These are phyloP conservation scores for Rostratula benghalensis DNA, from an alignment of 2,113 vertebrate genomes.

Conservation along the genomic window DNA sequence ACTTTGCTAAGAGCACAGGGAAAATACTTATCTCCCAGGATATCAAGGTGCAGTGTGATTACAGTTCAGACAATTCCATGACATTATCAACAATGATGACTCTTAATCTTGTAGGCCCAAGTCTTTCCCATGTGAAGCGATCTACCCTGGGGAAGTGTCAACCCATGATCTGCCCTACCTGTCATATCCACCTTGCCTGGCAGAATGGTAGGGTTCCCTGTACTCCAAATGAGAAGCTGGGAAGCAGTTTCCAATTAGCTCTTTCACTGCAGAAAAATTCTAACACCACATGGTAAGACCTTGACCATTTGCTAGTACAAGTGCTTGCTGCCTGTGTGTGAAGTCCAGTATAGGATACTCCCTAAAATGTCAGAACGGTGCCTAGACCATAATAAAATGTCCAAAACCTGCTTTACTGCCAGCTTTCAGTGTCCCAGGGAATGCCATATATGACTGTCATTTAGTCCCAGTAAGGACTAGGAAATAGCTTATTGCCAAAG, in stretches of 20 bases:
- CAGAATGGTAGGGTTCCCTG: background rate
- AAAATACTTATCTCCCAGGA: background rate
- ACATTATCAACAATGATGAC: background rate
- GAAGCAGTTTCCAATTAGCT: background rate
- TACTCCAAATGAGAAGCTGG: background rate
- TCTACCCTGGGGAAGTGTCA: background rate
- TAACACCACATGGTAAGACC: background rate
- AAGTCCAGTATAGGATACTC: background rate
- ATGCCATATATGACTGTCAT: background rate
- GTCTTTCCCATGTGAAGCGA: background rate
- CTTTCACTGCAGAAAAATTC: background rate
- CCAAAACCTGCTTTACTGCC: background rate
- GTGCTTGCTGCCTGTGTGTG: background rate
- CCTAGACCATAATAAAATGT: background rate
- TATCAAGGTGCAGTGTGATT: background rate
- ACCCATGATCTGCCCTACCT: background rate
- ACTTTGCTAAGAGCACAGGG: background rate
- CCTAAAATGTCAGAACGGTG: background rate
- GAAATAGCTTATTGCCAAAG: background rate
- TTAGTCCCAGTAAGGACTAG: background rate
- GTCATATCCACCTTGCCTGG: background rate
- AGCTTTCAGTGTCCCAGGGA: background rate
- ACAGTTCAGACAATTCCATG: background rate
- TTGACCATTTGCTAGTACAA: background rate
- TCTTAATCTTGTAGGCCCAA: background rate